Percentiles rank a stretch among this genome's conserved stretches.
Conservation (phyloP, 2,888 invertebrate species). For the Xanthia togata region DNA sequence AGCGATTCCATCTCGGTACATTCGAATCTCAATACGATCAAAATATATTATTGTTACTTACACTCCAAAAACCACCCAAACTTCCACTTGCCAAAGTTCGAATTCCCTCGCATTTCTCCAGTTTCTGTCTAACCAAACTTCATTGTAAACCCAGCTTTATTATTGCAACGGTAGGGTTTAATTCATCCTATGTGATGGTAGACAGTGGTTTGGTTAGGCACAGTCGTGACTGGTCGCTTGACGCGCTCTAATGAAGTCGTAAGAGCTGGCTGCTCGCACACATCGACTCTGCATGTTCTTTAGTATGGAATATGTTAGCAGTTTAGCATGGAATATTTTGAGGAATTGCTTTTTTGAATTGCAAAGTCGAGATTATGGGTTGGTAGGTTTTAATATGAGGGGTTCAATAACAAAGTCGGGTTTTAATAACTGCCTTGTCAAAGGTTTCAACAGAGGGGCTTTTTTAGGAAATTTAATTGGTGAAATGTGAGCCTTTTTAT, state of each 20-base stretch:
- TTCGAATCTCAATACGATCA: constrained; percentile 67
- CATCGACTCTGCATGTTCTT: constrained; percentile 54
- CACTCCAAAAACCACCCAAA: constrained; percentile 31
- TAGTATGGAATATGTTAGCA: constrained; percentile 59
- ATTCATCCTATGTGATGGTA: constrained; percentile 18
- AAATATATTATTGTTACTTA: constrained; percentile 50
- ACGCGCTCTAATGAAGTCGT: constrained; percentile 87
- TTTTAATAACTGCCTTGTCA: neutral
- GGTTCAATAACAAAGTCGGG: neutral
- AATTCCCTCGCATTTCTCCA: neutral
- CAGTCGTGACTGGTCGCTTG: constrained; percentile 84
- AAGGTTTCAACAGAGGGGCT: too few relatives aligned
- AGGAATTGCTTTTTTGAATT: constrained; percentile 34
- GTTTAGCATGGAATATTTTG: constrained; percentile 34
- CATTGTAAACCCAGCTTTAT: constrained; percentile 23
- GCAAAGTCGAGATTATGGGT: neutral
- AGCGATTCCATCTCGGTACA: constrained; percentile 65
- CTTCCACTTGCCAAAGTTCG: rapidly evolving
- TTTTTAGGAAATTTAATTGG: neutral
- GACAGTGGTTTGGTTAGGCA: constrained; percentile 63
- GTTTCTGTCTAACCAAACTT: neutral
- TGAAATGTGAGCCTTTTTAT: too few relatives aligned
- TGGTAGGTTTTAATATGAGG: neutral
- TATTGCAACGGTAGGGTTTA: neutral
- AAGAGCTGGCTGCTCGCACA: constrained; percentile 73